Evolutionary conservation across 2,113 vertebrate genomes (phyloP), one percentile per base, ranked within the genome.

Genomic region (Oceanites oceanicus): DNA sequence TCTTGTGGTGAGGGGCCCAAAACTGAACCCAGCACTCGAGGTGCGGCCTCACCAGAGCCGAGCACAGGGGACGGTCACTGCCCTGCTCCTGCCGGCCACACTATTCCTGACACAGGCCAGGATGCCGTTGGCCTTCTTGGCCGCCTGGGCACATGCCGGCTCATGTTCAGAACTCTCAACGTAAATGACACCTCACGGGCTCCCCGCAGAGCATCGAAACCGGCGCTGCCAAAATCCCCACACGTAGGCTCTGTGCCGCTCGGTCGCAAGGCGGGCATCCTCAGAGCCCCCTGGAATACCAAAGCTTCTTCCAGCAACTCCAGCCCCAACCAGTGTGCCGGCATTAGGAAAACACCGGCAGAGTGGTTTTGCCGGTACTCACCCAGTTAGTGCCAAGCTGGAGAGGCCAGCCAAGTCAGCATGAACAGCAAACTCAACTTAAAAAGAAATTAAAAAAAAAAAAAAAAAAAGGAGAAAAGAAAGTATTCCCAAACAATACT

Each of bases 161-260:
- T n/a, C n/a, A n/a, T n/a, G n/a, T n/a, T n/a, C n/a, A n/a, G n/a
- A n/a, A n/a, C 19, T 15, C 65, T 62, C 27, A 23, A 29, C 16
- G 11, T 9, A 49, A 52, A 56, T 7, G 27, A 68, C 32, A 45
- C 17, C 38, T 40, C 6, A 34, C 1, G 3, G 47, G 62, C 14
- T 61, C 44, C 29, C 18, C 0, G 2, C 13, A 10, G 71, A 58
- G 49, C 76, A 40, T 7, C 7, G 0, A 8, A 90, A 81, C 4
- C 0, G 3, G 44, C 0, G 1, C 63, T 76, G 62, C 58, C n/a
- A 16, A 62, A 53, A 49, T 17, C 61, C 15, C 45, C 44, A 7
- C 7, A 2, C 1, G 3, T 6, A 11, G 40, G 25, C 38, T 45
- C 25, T 11, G 29, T 5, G 5, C 42, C 5, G 1, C 45, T 49